A percentile compares a stretch with the other conserved stretches of the same genome.
Conservation (phyloP, 1,140 invertebrate genomes). For the Zelostemma sp. region DNA sequence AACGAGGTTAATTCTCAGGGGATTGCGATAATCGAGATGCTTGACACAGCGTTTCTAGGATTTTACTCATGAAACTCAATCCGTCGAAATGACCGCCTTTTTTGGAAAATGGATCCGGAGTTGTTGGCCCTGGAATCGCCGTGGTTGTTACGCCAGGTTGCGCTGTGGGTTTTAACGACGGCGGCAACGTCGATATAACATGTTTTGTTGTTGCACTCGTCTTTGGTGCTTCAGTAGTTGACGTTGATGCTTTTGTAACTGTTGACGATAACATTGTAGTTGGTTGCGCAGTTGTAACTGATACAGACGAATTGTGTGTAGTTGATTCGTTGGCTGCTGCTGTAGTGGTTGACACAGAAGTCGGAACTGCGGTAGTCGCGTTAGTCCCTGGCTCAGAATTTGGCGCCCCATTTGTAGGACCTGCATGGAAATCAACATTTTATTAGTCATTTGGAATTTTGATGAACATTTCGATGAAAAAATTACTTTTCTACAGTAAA, state of each 20-base stretch:
- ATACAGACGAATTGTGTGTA: background rate
- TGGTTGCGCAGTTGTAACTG: background rate
- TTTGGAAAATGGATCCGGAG: background rate
- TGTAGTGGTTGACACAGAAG: background rate
- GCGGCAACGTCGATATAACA: background rate
- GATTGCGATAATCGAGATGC: too few species aligned
- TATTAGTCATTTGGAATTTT: too few species aligned
- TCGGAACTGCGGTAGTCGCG: too few species aligned
- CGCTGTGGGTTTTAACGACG: background rate
- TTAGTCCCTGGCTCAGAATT: too few species aligned
- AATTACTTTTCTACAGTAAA: too few species aligned
- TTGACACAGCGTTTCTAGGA: too few species aligned
- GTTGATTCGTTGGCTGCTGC: background rate
- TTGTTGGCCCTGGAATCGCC: constrained; percentile 5
- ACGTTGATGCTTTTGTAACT: background rate
- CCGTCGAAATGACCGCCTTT: constrained; percentile 20
- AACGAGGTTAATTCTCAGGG: too few species aligned
- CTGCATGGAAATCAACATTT: too few species aligned
- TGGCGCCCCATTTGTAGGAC: too few species aligned
- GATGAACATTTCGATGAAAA: too few species aligned
- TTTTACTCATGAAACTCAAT: constrained; percentile 20
- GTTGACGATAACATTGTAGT: background rate
- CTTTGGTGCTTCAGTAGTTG: background rate
- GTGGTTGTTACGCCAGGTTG: constrained; percentile 1
- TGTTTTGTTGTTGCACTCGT: constrained; percentile 1